Conservation (phyloP, 2,113 vertebrate genomes). For the Ammodramus savannarum region DNA sequence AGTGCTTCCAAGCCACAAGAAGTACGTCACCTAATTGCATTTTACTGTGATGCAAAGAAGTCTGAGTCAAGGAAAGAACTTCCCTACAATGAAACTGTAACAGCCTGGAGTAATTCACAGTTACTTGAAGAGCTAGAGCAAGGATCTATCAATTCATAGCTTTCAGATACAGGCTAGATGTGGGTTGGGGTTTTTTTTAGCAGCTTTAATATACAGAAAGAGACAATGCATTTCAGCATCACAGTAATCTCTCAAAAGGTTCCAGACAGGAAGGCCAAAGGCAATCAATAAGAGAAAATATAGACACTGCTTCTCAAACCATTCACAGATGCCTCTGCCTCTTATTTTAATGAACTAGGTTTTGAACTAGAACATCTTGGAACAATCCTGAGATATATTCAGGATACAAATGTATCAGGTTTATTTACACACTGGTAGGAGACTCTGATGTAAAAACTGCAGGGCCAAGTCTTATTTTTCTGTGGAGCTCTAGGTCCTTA, state of each 20-base stretch:
- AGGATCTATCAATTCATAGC: slow-evolving; percentile 3
- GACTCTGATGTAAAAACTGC: neutral
- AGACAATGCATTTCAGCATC: neutral
- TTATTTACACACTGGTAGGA: neutral
- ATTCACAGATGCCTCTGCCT: neutral
- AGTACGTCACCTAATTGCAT: slow-evolving; percentile 15
- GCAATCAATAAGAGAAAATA: slow-evolving; percentile 16
- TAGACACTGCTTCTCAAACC: neutral
- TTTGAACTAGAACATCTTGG: slow-evolving; percentile 20
- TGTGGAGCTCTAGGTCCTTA: neutral
- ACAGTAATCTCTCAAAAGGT: neutral
- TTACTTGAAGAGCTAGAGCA: neutral
- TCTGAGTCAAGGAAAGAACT: slow-evolving; percentile 40
- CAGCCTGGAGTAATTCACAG: neutral
- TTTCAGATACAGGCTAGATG: neutral
- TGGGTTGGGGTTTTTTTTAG: neutral
- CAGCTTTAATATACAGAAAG: neutral
- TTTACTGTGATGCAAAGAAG: slow-evolving; percentile 37
- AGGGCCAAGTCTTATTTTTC: neutral
- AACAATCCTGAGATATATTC: neutral
- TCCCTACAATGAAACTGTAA: neutral
- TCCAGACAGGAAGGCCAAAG: slow-evolving; percentile 10
- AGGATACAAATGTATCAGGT: neutral
- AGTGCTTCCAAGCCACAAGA: slow-evolving; percentile 23
- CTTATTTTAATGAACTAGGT: neutral